These are phyloP conservation scores for Axinella damicornis DNA, from an alignment of 37 sponge, comb jelly and placozoan genomes.

Conservation along the genomic window DNA sequence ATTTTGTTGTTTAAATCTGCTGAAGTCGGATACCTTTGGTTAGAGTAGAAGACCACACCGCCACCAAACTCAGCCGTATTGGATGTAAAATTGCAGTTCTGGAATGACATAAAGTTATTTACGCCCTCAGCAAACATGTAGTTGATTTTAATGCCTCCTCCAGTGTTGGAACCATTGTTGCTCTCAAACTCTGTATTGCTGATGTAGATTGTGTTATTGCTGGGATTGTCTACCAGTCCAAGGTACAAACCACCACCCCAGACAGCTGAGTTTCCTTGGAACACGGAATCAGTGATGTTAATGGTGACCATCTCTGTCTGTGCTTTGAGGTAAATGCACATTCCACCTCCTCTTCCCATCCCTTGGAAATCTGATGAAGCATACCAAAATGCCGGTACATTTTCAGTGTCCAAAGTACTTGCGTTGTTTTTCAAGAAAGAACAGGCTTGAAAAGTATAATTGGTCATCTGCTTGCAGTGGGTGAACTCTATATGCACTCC, in stretches of 20 bases:
- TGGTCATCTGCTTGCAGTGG: too few species aligned
- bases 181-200: background rate
- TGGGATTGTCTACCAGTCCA: constrained; percentile 1
- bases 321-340: background rate
- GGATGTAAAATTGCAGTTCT: background rate
- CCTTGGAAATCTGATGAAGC: background rate
- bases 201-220: background rate
- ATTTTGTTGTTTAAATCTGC: too few species aligned
- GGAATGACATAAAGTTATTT: background rate
- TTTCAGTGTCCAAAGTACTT: background rate
- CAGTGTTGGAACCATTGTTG: background rate
- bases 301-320: background rate
- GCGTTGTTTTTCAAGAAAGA: background rate
- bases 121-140: background rate
- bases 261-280: background rate
- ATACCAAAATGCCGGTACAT: background rate
- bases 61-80: background rate
- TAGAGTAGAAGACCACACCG: too few species aligned
- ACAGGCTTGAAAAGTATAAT: background rate
- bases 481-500: background rate
- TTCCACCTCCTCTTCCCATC: constrained; percentile 13
- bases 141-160: too few species aligned
- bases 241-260: constrained; percentile 46
- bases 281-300: constrained; percentile 5
- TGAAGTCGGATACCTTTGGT: too few species aligned